Evolutionary conservation across 92 coral and sea anemone genomes (phyloP), one percentile per base, ranked within the genome.

Genomic region (Siderastrea siderea): DNA sequence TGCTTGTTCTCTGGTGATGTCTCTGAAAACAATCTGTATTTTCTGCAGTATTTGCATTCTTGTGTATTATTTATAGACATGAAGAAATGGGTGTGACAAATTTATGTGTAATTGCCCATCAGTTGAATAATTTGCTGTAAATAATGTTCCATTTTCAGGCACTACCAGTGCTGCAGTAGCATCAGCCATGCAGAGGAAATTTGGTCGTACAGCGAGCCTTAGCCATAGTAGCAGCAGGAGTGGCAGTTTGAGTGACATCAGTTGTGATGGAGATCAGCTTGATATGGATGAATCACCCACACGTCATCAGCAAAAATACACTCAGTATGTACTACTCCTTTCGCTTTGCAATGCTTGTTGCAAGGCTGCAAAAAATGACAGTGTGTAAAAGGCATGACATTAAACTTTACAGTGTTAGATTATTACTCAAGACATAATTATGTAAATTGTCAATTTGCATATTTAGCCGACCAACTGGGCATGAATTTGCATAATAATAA

Each of bases 151-250:
- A 49, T 72, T 84, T 64, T 15, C 64, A 97, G 99, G 98, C 74
- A 92, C 90, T 47, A 86, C 98, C 61, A 93, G 96, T 12, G 99
- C 98, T 10, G 98, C 94, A 46, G 98, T 98, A 11, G 93, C 99
- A 0, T 98, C 99, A 7, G 98, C 98, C 6, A 89, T 98, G 89
- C 96, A 94, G 87, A 87, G 93, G 86, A 96, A 98, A 55, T 93
- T 94, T 71, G 73, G 93, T 65, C 98, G 92, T 17, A 94, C 96
- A 17, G 93, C 92, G 51, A 95, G 99, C 65, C 88, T 96, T 84
- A 97, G 99, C 84, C 98, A 90, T 49, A 96, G 99, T 48, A 95
- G 98, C 81, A 94, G 96, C 65, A 90, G 98, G 14, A 98, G 98
- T 63, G 96, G 96, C 19, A 96, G 96, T 54, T 68, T 98, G 55